Evolutionary conservation across 92 coral and sea anemone species (phyloP).

Genomic region (Ricordea florida): DNA sequence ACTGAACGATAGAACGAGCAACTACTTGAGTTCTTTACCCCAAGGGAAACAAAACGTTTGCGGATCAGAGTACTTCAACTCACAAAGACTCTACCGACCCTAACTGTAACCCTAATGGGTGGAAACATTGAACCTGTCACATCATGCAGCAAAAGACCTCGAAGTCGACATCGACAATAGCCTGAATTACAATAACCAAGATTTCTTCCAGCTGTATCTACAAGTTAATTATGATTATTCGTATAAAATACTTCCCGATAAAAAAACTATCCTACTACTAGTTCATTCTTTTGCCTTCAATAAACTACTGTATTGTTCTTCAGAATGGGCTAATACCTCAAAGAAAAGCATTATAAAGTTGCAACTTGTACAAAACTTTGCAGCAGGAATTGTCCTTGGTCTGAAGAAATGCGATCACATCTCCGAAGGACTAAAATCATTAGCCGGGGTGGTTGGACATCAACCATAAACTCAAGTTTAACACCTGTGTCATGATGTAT

Average conservation of each 20-base stretch:
- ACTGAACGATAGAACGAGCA: too few species aligned
- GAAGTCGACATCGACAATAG: conserved; percentile 15
- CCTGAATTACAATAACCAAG: conserved; percentile 4
- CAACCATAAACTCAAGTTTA: too few species aligned
- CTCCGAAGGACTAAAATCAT: not conserved
- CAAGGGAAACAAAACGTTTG: conserved; percentile 41
- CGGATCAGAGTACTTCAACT: conserved; percentile 31
- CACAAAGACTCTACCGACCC: too few species aligned
- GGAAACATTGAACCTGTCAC: conserved; percentile 8
- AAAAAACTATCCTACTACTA: not conserved
- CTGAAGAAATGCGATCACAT: conserved; percentile 52
- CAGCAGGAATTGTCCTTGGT: too few species aligned
- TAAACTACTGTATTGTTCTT: too few species aligned
- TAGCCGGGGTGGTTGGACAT: too few species aligned
- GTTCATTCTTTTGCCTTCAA: not conserved
- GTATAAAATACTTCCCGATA: not conserved
- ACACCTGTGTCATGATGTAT: too few species aligned
- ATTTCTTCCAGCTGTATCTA: not conserved
- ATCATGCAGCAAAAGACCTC: conserved; percentile 59
- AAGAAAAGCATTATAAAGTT: too few species aligned
- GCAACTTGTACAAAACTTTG: too few species aligned
- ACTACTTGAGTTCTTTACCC: too few species aligned
- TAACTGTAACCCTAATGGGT: too few species aligned
- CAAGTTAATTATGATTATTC: not conserved
- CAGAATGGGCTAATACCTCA: too few species aligned